A percentile compares a stretch with the other conserved stretches of the same genome.
These are phyloP conservation scores for Pholis gunnellus DNA, from an alignment of 2,113 vertebrate genomes.

Conservation along the genomic window DNA sequence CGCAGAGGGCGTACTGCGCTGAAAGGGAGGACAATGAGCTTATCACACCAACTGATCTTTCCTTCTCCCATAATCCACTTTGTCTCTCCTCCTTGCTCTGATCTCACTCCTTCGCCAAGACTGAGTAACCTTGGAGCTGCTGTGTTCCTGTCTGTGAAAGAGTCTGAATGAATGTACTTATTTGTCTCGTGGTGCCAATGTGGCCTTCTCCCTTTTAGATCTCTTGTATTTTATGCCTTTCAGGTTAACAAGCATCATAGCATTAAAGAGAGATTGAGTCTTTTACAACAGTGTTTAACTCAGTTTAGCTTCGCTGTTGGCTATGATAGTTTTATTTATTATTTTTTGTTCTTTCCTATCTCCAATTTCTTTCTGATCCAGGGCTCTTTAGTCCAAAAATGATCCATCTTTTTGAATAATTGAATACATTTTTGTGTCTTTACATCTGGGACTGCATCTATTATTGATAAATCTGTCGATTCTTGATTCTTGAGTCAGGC, in stretches of 20 bases:
- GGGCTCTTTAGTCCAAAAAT: background rate
- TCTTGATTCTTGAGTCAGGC: background rate
- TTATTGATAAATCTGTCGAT: background rate
- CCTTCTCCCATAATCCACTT: constrained; percentile 62
- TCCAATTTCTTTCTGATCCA: background rate
- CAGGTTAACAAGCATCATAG: background rate
- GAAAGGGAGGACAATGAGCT: constrained; percentile 51
- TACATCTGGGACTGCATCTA: background rate
- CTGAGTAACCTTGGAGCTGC: constrained; percentile 34
- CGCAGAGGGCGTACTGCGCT: constrained; percentile 3
- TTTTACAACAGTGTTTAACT: background rate
- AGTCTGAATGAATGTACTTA: background rate
- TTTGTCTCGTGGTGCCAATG: background rate
- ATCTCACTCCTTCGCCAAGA: constrained; percentile 39
- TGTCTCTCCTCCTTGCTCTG: constrained; percentile 50
- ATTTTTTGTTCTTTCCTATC: background rate
- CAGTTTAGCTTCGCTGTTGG: background rate
- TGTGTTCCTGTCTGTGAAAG: constrained; percentile 26
- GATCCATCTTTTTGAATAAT: background rate
- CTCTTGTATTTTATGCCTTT: background rate
- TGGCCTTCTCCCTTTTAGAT: background rate
- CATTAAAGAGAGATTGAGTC: background rate
- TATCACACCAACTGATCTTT: constrained; percentile 61
- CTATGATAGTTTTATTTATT: background rate
- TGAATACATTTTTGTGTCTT: background rate